Conservation (phyloP, 35 echinoderm and acorn worm genomes). For the Apostichopus japonicus region DNA sequence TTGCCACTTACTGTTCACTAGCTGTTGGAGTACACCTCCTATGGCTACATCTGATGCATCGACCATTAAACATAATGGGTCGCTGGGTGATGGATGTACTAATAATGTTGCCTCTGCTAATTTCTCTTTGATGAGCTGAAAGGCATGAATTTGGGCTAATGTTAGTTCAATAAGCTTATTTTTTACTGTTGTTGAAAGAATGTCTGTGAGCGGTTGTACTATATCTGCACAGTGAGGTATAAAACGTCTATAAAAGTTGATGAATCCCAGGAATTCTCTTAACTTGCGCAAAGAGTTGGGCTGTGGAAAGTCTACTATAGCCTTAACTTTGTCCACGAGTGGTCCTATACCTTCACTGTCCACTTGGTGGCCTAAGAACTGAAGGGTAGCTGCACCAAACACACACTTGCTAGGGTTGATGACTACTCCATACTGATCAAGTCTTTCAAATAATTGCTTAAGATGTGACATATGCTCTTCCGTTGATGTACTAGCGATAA, state of each 20-base stretch:
- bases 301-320: conserved; percentile 50
- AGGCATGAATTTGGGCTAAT: not conserved
- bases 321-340: too few relatives aligned
- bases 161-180: not conserved
- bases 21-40: too few relatives aligned
- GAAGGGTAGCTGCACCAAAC: too few relatives aligned
- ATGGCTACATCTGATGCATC: conserved; percentile 74
- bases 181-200: conserved; percentile 16
- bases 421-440: too few relatives aligned
- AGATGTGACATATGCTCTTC: too few relatives aligned
- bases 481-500: too few relatives aligned
- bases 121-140: conserved; percentile 12
- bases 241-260: conserved; percentile 77
- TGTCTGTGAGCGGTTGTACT: conserved; percentile 47
- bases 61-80: conserved; percentile 34
- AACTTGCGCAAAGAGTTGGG: conserved; percentile 29
- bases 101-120: conserved; percentile 57
- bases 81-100: conserved; percentile 29
- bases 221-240: conserved; percentile 47
- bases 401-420: too few relatives aligned
- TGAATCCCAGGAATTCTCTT: conserved; percentile 56
- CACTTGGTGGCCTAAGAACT: too few relatives aligned
- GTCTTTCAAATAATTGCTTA: too few relatives aligned
- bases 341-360: too few relatives aligned
- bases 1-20: too few relatives aligned